Base-by-base conservation (phyloP, 1,140 invertebrate species). In the Branchinecta lynchi region DNA sequence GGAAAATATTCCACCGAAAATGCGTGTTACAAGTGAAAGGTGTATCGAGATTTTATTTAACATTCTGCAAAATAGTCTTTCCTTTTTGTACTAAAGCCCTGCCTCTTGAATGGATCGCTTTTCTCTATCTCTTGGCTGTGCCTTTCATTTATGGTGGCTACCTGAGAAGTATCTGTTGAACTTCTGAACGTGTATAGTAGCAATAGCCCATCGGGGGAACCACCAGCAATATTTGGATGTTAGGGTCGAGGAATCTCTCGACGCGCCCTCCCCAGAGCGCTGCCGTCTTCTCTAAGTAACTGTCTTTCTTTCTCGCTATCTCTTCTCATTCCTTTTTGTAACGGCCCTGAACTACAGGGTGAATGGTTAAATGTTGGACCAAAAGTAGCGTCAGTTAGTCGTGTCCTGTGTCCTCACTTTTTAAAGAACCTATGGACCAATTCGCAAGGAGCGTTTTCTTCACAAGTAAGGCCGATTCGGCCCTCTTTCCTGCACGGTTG, bases 301-400 rank as follows among this genome's bases (percentile, higher is more conserved):
- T 60, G 51, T 60, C 51, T 20, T n/a, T 60, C 17, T 60, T 60
- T 60, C 17, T 60, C 51, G 51, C 51, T 60, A 20, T 60, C 17
- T 60, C 12, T 60, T 20, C 17, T 60, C 17, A 20, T 15, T 60
- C 32, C 32, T 32, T 60, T 60, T 60, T 60, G 17, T 15, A 60
- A 60, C 51, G 17, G 51, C 51, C 17, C 51, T 60, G 51, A 20
- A 60, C 12, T 60, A 60, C 12, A 60, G 51, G 51, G 12, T 20
- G 17, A 60, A 60, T 60, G 51, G 51, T 60, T 60, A 60, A 60
- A 60, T 60, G 51, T 60, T 15, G 51, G 51, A 60, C 51, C 51
- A 60, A 60, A 20, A 60, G 17, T 60, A 60, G 51, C 12, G 32
- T 32, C 32, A 32, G 32, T 32, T 32, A 32, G 32, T 32, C 32